Conservation (phyloP, 2,888 invertebrate species). For the Harpalus rubripes region DNA sequence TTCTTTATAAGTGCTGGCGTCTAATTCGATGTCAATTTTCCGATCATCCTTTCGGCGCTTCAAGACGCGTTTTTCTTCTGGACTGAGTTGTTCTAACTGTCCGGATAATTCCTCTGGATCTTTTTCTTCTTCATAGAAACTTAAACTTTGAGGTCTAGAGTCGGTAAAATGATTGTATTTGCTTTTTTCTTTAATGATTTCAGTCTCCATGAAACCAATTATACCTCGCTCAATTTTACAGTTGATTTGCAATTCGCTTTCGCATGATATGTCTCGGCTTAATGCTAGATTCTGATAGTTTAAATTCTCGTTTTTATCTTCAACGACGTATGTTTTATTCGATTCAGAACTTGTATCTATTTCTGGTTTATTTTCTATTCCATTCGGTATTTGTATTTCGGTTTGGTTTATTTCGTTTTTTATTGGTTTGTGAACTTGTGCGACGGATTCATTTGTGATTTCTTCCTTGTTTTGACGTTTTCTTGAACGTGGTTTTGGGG, state of each 20-base stretch:
- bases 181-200: constrained; percentile 73
- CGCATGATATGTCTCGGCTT: constrained; percentile 79
- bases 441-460: constrained; percentile 76
- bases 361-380: constrained; percentile 71
- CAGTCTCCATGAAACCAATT: constrained; percentile 76
- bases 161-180: constrained; percentile 76
- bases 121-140: constrained; percentile 77
- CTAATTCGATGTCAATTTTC: constrained; percentile 75
- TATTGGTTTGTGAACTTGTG: constrained; percentile 75
- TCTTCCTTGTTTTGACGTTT: constrained; percentile 74
- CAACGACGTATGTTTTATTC: constrained; percentile 72
- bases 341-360: constrained; percentile 74
- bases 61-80: constrained; percentile 76
- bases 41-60: constrained; percentile 74
- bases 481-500: constrained; percentile 73
- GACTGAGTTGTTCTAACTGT: constrained; percentile 76
- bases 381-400: constrained; percentile 70
- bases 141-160: constrained; percentile 77
- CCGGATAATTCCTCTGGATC: constrained; percentile 76
- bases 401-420: constrained; percentile 67
- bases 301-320: constrained; percentile 74
- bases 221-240: constrained; percentile 76
- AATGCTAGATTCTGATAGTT: constrained; percentile 73
- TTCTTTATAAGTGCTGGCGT: constrained; percentile 76
- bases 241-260: constrained; percentile 81